Conservation (phyloP, 2,888 invertebrate species). For the Petrolisthes manimaculis region DNA sequence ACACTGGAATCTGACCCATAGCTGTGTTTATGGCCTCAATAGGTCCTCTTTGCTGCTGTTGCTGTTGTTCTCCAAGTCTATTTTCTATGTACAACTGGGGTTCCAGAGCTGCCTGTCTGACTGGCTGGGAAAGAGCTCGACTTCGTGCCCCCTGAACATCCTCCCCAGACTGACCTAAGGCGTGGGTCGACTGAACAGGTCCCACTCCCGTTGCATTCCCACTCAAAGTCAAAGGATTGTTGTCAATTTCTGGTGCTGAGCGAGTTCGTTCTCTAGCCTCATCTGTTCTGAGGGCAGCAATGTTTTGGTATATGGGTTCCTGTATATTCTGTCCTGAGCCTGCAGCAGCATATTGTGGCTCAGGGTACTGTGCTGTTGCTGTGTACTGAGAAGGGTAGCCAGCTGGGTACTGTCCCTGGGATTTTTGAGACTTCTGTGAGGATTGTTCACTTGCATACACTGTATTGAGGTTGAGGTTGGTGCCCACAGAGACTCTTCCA, state of each 20-base stretch:
- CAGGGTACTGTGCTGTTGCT: slow-evolving; percentile 18
- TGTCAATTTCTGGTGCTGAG: slow-evolving; percentile 60
- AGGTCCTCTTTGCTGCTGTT: slow-evolving; percentile 43
- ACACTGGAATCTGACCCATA: slow-evolving; percentile 57
- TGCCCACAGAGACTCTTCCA: slow-evolving; percentile 52
- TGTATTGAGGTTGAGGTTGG: slow-evolving; percentile 40
- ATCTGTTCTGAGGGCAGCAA: slow-evolving; percentile 72
- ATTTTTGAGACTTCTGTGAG: slow-evolving; percentile 29
- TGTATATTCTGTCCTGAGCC: slow-evolving; percentile 31
- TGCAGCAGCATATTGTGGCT: slow-evolving; percentile 35
- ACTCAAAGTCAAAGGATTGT: slow-evolving; percentile 28
- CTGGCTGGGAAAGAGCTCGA: slow-evolving; percentile 53
- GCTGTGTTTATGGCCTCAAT: slow-evolving; percentile 55
- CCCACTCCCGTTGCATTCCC: slow-evolving; percentile 6
- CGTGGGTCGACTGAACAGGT: slow-evolving; percentile 22
- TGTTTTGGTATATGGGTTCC: slow-evolving; percentile 87
- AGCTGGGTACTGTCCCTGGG: slow-evolving; percentile 28
- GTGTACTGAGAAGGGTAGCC: slow-evolving; percentile 28
- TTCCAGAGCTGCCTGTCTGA: slow-evolving; percentile 47
- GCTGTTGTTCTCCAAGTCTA: slow-evolving; percentile 51
- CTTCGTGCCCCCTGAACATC: slow-evolving; percentile 39
- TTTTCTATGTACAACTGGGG: slow-evolving; percentile 52
- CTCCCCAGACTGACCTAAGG: slow-evolving; percentile 35
- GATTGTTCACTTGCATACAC: slow-evolving; percentile 33
- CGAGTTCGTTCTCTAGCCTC: slow-evolving; percentile 57